Conservation (phyloP, 2,797 vertebrate genomes). For the Micrastur ruficollis region DNA sequence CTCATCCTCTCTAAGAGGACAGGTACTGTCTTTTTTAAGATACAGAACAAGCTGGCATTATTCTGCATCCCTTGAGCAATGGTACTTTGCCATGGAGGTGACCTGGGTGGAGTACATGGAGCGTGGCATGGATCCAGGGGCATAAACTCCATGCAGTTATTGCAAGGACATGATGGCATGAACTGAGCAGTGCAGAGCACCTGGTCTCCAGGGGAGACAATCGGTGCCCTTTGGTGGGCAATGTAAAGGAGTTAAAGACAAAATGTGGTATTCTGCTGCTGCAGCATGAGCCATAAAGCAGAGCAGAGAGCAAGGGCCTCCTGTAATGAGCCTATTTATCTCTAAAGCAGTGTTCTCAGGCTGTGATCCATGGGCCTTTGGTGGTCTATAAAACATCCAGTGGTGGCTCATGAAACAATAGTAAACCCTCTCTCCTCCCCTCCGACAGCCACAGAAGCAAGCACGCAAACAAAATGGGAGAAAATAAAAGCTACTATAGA, state of each 20-base stretch:
- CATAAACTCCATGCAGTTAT: neutral
- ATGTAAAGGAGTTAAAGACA: neutral
- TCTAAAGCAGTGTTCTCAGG: neutral
- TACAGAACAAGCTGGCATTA: neutral
- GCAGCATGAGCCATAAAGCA: neutral
- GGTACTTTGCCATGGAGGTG: neutral
- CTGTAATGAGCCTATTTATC: neutral
- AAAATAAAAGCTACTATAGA: constrained; percentile 15
- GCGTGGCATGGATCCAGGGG: neutral
- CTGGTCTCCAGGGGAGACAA: neutral
- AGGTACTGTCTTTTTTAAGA: neutral
- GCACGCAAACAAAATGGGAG: neutral
- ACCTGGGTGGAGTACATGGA: neutral
- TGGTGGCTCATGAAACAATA: constrained; percentile 14
- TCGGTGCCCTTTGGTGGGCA: neutral
- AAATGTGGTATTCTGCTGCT: neutral
- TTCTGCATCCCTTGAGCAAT: neutral
- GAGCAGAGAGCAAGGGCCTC: neutral
- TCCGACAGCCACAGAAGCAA: constrained; percentile 1
- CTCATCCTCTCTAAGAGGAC: neutral
- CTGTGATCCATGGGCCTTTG: neutral
- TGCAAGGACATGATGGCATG: neutral
- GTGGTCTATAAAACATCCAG: constrained; percentile 30
- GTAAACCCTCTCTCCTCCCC: neutral
- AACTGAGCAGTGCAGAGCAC: neutral